Evolutionary conservation across 2,888 invertebrate genomes (phyloP), one percentile per base, ranked within the genome.

Genomic region (Dryococelus australis): DNA sequence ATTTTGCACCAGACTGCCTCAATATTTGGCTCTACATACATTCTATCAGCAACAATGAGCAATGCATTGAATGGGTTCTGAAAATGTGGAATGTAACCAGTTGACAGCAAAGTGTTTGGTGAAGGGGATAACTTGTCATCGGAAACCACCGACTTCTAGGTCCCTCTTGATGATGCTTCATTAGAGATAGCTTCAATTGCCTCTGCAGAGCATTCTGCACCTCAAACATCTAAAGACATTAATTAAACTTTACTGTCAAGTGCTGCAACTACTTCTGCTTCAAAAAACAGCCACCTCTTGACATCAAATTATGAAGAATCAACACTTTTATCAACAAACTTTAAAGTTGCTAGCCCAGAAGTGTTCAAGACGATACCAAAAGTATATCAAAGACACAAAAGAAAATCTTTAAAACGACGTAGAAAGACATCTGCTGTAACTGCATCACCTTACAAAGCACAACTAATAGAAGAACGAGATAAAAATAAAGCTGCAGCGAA

Each of bases 101-200:
- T 83, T 83, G 83, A 83, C 43, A 83, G 28, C 35, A 83, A 83
- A 8, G 83, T 83, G 83, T 83, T 83, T 27, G 26, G 35, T 83
- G 28, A 83, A 83, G 43, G n/a, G 24, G 27, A 83, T 83, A 0
- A 35, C 24, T 24, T 83, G 13, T 4, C 83, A 43, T 28, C 83
- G 35, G 83, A 12, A 28, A 28, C 83, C n/a, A 83, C 28, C 43
- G 83, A 83, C 65, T 12, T 65, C 65, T 20, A 65, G 65, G 65
- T 65, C 65, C 16, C 65, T 65, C 65, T 65, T 65, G 65, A 65
- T 20, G 65, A 65, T n/a, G 24, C 65, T n/a, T 65, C 65, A 65
- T 8, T 9, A 65, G 65, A 65, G n/a, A 65, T 24, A 65, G 65
- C 65, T 65, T 65, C 65, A 65, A 24, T 65, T 20, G 16, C 10